These are phyloP conservation scores for Saturnia japonica DNA, from an alignment of 2,888 invertebrate species.

Conservation along the genomic window DNA sequence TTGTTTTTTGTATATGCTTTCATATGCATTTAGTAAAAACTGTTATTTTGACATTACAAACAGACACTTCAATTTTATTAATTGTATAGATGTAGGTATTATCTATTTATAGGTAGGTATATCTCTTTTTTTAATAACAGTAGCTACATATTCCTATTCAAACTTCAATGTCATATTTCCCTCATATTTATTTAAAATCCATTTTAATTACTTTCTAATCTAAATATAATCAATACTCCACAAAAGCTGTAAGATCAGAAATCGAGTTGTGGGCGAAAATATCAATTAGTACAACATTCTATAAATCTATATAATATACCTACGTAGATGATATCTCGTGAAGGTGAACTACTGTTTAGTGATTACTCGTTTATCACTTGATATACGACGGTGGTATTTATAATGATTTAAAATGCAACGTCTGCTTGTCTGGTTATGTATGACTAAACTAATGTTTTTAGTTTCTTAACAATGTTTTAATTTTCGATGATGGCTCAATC, in stretches of 20 bases:
- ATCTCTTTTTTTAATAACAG: too few species aligned
- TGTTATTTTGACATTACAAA: too few species aligned
- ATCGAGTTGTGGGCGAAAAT: not conserved
- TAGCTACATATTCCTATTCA: too few species aligned
- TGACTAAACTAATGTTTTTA: not conserved
- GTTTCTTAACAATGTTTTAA: not conserved
- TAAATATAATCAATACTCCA: too few species aligned
- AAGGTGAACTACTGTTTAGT: conserved; percentile 24
- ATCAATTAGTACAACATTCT: not conserved
- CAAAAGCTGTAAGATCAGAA: not conserved
- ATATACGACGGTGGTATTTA: not conserved
- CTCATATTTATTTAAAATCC: too few species aligned
- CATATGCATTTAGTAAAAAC: too few species aligned
- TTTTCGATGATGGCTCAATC: not conserved
- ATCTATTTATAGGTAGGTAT: too few species aligned
- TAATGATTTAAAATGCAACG: conserved; percentile 3
- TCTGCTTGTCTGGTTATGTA: not conserved
- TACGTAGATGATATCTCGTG: conserved; percentile 14
- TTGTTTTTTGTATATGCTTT: too few species aligned
- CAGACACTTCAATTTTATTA: too few species aligned
- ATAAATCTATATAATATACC: not conserved
- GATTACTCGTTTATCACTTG: conserved; percentile 15
- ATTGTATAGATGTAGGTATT: too few species aligned
- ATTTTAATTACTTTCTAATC: too few species aligned
- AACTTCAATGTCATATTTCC: too few species aligned